Percentiles rank a stretch among this genome's conserved stretches.
Evolutionary conservation across 2,888 invertebrate genomes (phyloP).

Genomic region (Entomobrya multifasciata): DNA sequence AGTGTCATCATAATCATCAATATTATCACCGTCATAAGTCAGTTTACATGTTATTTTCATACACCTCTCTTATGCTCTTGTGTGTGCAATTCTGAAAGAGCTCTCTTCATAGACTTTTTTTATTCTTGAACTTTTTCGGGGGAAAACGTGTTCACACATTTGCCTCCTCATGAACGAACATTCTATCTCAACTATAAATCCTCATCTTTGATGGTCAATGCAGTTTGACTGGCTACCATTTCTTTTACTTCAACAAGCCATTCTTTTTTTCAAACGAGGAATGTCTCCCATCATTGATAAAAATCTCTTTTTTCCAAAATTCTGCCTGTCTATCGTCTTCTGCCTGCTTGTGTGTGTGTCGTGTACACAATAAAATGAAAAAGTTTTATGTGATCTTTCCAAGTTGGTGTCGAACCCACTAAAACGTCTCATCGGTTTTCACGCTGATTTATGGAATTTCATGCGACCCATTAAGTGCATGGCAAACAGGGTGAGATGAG

Average conservation of each 20-base stretch:
- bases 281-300: conserved; percentile 29
- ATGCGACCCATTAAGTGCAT: conserved; percentile 51
- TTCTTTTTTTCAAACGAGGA: neutral
- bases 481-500: conserved; percentile 46
- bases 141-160: too few species aligned
- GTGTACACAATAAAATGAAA: conserved; percentile 50
- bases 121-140: too few species aligned
- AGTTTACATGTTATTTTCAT: too few species aligned
- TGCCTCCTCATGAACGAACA: too few species aligned
- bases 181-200: too few species aligned
- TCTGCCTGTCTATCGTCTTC: too few species aligned
- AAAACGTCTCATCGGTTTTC: conserved; percentile 50
- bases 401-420: conserved; percentile 50
- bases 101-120: too few species aligned
- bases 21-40: too few species aligned
- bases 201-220: too few species aligned
- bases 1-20: conserved; percentile 23
- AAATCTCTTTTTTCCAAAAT: neutral
- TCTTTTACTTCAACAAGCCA: neutral
- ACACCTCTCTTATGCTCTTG: too few species aligned
- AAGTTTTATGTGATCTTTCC: conserved; percentile 60
- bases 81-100: too few species aligned
- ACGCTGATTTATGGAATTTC: conserved; percentile 58
- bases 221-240: too few species aligned
- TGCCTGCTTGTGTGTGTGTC: neutral